Percentiles rank a stretch among this genome's conserved stretches.
Evolutionary conservation across 2,888 invertebrate genomes (phyloP).

Genomic region (Epistrophella euchroma): DNA sequence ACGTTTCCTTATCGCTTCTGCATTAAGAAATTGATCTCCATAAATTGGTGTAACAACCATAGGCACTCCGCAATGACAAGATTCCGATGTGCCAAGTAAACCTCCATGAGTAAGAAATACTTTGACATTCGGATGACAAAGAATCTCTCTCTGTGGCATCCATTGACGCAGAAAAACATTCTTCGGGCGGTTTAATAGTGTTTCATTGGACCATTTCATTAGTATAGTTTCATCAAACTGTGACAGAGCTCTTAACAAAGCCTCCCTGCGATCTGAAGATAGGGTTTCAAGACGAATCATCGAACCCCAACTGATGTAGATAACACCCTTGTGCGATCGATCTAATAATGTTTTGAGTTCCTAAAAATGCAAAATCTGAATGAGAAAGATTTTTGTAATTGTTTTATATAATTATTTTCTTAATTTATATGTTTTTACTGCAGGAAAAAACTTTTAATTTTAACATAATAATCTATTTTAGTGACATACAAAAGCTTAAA

Average conservation of each 20-base stretch:
- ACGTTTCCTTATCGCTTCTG: conserved; percentile 84
- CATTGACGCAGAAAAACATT: conserved; percentile 87
- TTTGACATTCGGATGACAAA: conserved; percentile 88
- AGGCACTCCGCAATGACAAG: conserved; percentile 87
- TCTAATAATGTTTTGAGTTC: conserved; percentile 86
- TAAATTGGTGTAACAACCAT: conserved; percentile 87
- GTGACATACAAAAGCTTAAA: too few species aligned
- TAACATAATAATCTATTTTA: too few species aligned
- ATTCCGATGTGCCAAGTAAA: conserved; percentile 88
- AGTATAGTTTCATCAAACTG: conserved; percentile 85
- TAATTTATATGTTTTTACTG: too few species aligned
- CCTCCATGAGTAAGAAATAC: conserved; percentile 90
- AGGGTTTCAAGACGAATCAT: conserved; percentile 87
- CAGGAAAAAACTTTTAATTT: too few species aligned
- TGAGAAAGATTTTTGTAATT: not conserved
- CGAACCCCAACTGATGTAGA: conserved; percentile 89
- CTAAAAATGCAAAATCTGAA: conserved; percentile 78
- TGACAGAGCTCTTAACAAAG: conserved; percentile 85
- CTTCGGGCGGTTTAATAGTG: conserved; percentile 85
- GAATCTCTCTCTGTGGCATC: conserved; percentile 89
- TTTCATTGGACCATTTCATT: conserved; percentile 88
- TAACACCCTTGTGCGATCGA: conserved; percentile 85
- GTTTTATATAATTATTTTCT: not conserved
- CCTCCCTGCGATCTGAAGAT: conserved; percentile 84
- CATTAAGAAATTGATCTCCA: conserved; percentile 87